Percentiles rank a stretch among this genome's conserved stretches.
phyloP scores from a whole-genome alignment of 2,113 vertebrate species.

The Platycercus adscitus region DNA sequence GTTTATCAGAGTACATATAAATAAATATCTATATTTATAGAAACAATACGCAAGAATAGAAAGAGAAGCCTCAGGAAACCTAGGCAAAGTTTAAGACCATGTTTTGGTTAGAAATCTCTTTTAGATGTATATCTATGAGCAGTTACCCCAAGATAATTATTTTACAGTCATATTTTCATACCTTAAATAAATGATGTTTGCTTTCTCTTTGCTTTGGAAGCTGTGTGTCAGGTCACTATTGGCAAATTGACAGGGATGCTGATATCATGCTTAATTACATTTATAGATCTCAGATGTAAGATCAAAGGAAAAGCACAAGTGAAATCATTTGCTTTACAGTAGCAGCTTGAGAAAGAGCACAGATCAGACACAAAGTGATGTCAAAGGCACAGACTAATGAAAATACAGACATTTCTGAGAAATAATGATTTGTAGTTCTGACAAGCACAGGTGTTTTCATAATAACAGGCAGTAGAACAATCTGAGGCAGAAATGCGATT shows the following conservation, averaged over 20 bases:
- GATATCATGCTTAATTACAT: not conserved
- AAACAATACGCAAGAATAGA: not conserved
- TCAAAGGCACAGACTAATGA: not conserved
- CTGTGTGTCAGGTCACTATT: not conserved
- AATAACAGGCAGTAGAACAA: not conserved
- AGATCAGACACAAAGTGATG: not conserved
- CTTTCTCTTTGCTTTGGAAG: not conserved
- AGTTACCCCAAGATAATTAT: not conserved
- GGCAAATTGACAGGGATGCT: not conserved
- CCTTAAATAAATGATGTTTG: not conserved
- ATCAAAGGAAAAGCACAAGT: not conserved
- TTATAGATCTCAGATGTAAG: not conserved
- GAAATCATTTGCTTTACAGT: not conserved
- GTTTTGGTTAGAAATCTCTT: not conserved
- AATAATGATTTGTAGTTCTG: not conserved
- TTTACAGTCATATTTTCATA: not conserved
- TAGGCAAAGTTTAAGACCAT: not conserved
- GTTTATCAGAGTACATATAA: not conserved
- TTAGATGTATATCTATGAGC: rapidly evolving
- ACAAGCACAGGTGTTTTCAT: not conserved
- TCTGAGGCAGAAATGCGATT: not conserved
- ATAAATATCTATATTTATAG: not conserved
- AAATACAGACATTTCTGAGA: not conserved
- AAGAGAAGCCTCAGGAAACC: not conserved
- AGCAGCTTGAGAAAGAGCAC: not conserved